Conservation (phyloP, 2,797 vertebrate species). For the Pangasius larnaudii region DNA sequence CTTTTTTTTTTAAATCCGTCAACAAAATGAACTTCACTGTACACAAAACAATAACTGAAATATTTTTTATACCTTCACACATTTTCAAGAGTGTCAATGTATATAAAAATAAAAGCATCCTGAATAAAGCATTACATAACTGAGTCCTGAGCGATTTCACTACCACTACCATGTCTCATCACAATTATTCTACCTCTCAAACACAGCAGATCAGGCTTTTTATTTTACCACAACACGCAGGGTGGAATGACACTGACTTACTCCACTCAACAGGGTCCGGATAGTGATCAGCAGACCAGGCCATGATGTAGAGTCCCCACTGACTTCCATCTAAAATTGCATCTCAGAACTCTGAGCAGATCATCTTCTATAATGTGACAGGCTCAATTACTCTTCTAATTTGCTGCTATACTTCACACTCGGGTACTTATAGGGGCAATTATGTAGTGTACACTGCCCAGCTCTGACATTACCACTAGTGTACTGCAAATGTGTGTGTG, state of each 20-base stretch:
- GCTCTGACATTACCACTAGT: background rate
- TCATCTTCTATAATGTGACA: background rate
- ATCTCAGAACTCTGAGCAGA: background rate
- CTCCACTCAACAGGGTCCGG: background rate
- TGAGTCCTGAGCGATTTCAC: background rate
- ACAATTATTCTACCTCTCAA: background rate
- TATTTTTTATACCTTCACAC: background rate
- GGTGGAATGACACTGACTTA: background rate
- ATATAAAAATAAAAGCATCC: background rate
- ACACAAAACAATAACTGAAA: background rate
- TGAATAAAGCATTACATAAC: background rate
- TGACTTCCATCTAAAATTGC: background rate
- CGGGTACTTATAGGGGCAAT: background rate
- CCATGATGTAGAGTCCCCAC: background rate
- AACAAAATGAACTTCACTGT: background rate
- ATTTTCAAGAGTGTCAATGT: background rate
- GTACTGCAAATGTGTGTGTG: background rate
- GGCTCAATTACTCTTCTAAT: background rate
- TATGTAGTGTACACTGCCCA: background rate
- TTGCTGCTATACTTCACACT: constrained; percentile 8
- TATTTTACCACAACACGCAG: background rate
- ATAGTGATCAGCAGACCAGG: background rate
- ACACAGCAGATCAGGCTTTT: background rate
- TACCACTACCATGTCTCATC: background rate
- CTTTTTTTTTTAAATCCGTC: too few relatives aligned